Evolutionary conservation across 2,888 invertebrate species (phyloP).

Genomic region (Metacarcinus magister): DNA sequence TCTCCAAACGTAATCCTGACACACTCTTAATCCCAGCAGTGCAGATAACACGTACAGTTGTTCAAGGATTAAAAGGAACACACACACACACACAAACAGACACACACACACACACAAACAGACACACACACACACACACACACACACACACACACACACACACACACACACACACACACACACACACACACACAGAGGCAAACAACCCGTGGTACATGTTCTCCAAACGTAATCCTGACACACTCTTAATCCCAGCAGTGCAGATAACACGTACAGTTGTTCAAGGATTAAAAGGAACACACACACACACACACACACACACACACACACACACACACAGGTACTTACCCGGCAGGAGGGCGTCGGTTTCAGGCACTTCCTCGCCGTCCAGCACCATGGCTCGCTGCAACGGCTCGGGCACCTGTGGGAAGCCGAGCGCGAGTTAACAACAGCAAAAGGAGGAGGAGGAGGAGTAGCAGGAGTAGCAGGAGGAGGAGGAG

Average conservation of each 20-base stretch:
- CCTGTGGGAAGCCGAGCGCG: not conserved
- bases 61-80: not conserved
- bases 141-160: too few relatives aligned
- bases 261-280: not conserved
- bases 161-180: too few relatives aligned
- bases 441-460: not conserved
- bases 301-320: constrained; percentile 44
- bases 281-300: not conserved
- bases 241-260: not conserved
- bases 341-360: not conserved
- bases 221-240: not conserved
- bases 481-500: not conserved
- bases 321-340: not conserved
- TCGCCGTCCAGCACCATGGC: constrained; percentile 32
- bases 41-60: not conserved
- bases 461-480: not conserved
- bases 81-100: constrained; percentile 20
- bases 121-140: not conserved
- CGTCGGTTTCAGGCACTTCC: not conserved
- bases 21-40: not conserved
- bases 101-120: not conserved
- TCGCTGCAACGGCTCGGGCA: not conserved
- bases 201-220: not conserved
- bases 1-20: not conserved
- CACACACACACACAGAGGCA: too few relatives aligned